Evolutionary conservation across 2,888 invertebrate species (phyloP).

Genomic region (Carterocephalus palaemon): DNA sequence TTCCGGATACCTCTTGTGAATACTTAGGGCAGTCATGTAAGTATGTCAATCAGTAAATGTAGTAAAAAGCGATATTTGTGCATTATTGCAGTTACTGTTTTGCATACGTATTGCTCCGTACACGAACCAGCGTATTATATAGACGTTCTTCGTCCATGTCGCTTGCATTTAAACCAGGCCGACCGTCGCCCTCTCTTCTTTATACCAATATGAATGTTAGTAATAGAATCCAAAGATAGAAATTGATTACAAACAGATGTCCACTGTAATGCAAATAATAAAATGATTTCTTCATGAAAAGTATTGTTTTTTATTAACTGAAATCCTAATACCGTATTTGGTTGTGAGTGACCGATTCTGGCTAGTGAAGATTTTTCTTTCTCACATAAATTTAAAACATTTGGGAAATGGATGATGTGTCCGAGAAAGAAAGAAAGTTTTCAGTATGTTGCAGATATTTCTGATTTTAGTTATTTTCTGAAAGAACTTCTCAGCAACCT

Average conservation of each 20-base stretch:
- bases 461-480: too few species aligned
- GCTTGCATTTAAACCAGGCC: conserved; percentile 21
- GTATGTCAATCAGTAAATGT: not conserved
- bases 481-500: too few species aligned
- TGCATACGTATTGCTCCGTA: conserved; percentile 17
- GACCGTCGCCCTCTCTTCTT: conserved; percentile 31
- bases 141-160: not conserved
- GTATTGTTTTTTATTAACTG: conserved; percentile 31
- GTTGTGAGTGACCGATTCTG: too few species aligned
- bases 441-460: too few species aligned
- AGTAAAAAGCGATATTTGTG: not conserved
- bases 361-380: too few species aligned
- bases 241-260: conserved; percentile 47
- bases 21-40: not conserved
- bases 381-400: too few species aligned
- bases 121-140: not conserved
- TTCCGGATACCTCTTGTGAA: not conserved
- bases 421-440: too few species aligned
- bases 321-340: too few species aligned
- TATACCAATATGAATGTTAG: conserved; percentile 44
- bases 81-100: conserved; percentile 5
- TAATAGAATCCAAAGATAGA: conserved; percentile 71
- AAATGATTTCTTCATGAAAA: conserved; percentile 48
- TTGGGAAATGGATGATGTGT: too few species aligned
- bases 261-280: conserved; percentile 66